phyloP scores from a whole-genome alignment of 2,797 vertebrate genomes.

The Notoglanidium macrostoma region DNA sequence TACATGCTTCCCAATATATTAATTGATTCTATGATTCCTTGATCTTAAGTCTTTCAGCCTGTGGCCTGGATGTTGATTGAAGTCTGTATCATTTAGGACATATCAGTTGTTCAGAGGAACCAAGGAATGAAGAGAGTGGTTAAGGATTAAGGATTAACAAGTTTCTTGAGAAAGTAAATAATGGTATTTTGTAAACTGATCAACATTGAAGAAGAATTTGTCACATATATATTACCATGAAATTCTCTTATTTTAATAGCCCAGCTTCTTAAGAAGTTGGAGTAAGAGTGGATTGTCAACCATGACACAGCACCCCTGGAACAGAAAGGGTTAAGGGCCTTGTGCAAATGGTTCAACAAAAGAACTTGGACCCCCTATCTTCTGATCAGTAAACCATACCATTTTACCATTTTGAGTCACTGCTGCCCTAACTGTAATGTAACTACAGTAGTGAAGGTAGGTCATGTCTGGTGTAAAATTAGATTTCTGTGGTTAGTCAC shows the following conservation, averaged over 20 bases:
- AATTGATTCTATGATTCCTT: background rate
- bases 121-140: background rate
- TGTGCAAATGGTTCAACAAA: background rate
- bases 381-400: background rate
- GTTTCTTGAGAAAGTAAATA: background rate
- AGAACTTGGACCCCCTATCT: background rate
- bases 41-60: background rate
- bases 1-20: background rate
- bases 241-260: background rate
- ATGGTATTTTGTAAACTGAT: background rate
- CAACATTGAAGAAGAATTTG: background rate
- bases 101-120: background rate
- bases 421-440: too few relatives aligned
- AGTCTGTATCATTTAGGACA: background rate
- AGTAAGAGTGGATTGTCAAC: background rate
- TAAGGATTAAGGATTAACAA: background rate
- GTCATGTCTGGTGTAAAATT: background rate
- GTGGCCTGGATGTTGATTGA: background rate
- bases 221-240: background rate
- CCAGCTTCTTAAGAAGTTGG: background rate
- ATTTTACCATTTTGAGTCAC: background rate
- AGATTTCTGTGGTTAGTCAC: slow-evolving; percentile 1
- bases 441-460: background rate
- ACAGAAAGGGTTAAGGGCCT: background rate
- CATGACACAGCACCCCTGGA: background rate